Conservation (phyloP, 2,888 invertebrate genomes). For the Syrphus vitripennis region DNA sequence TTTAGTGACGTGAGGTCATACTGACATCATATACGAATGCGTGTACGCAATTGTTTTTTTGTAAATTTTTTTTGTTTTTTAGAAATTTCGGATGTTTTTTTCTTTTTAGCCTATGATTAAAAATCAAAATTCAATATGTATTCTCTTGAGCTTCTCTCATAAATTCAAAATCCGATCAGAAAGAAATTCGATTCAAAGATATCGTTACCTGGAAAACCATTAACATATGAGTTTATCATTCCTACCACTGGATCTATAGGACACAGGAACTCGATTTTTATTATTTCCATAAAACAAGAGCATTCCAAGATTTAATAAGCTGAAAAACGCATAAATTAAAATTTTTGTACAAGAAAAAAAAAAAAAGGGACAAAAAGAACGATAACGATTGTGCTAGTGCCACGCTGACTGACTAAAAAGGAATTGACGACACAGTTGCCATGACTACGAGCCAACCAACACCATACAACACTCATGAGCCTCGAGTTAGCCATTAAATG, state of each 20-base stretch:
- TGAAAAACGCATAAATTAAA: background rate
- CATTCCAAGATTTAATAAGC: conserved; percentile 2
- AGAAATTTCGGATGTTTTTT: background rate
- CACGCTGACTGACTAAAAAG: conserved; percentile 46
- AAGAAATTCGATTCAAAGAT: no score
- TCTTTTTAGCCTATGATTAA: no score
- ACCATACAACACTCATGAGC: conserved; percentile 48
- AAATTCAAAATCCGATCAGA: no score
- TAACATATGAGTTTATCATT: no score
- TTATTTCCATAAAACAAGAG: background rate
- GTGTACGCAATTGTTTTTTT: conserved; percentile 54
- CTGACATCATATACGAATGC: conserved; percentile 57
- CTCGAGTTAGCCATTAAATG: conserved; percentile 40
- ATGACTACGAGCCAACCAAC: conserved; percentile 52
- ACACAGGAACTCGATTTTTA: no score
- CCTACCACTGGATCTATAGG: no score
- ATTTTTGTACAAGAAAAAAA: background rate
- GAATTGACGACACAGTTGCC: conserved; percentile 60
- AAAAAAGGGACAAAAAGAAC: conserved; percentile 1
- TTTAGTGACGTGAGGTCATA: conserved; percentile 51
- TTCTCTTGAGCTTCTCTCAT: no score
- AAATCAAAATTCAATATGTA: no score
- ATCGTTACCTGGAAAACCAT: no score
- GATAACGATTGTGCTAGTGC: conserved; percentile 13
- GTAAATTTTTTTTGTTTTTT: background rate